Conservation (phyloP, 2,888 invertebrate genomes). For the Lepidochitona cinerea region DNA sequence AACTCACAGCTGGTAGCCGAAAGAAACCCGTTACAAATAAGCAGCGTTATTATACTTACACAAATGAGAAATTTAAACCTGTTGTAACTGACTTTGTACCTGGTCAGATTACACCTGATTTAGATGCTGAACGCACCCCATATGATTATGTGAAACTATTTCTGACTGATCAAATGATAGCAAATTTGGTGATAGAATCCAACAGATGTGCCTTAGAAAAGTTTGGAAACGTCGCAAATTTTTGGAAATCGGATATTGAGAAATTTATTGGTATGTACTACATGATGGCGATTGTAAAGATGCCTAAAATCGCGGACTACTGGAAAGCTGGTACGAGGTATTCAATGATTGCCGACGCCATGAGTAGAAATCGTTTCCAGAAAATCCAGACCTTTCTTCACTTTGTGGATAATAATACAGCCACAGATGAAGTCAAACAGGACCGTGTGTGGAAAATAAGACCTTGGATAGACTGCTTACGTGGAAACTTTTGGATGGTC, state of each 20-base stretch:
- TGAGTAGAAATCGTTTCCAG: neutral
- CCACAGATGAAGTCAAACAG: neutral
- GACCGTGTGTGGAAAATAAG: slow-evolving; percentile 4
- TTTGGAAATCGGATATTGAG: neutral
- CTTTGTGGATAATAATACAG: neutral
- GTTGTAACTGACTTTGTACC: neutral
- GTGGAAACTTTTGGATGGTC: neutral
- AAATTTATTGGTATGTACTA: slow-evolving; percentile 1
- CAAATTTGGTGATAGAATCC: neutral
- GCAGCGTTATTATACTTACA: neutral
- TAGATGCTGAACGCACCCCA: neutral
- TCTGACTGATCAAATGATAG: neutral
- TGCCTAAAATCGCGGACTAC: neutral
- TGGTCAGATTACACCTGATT: neutral
- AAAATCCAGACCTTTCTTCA: neutral
- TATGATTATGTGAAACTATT: neutral
- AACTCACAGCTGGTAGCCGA: neutral
- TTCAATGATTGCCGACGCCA: neutral
- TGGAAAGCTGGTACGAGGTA: neutral
- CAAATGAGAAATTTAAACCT: neutral
- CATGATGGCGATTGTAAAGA: neutral
- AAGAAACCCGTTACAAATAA: neutral
- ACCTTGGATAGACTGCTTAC: neutral
- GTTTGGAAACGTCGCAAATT: neutral
- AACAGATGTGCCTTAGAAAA: neutral